A percentile compares a stretch with the other conserved stretches of the same genome.
Evolutionary conservation across 2,888 invertebrate genomes (phyloP).

Genomic region (Didymodactylos carnosus): DNA sequence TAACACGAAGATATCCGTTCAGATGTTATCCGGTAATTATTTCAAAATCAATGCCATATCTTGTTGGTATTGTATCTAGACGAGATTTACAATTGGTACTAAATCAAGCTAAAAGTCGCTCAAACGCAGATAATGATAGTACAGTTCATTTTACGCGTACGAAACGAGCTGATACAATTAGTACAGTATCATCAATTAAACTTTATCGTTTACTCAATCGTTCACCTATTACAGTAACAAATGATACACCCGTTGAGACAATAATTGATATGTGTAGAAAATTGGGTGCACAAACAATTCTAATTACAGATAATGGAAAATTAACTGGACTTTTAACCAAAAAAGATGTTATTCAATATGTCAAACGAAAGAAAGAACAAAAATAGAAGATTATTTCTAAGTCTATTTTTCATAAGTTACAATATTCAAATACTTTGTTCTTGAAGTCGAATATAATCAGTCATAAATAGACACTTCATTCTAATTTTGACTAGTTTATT

Average conservation of each 20-base stretch:
- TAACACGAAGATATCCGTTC: slow-evolving; percentile 38
- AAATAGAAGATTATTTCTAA: too few relatives aligned
- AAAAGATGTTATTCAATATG: background rate
- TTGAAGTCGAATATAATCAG: too few relatives aligned
- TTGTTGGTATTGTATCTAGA: slow-evolving; percentile 83
- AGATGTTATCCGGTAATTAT: slow-evolving; percentile 97
- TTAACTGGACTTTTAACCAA: background rate
- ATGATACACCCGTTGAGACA: slow-evolving; percentile 99
- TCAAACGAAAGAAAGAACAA: background rate
- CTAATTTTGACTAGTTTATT: too few relatives aligned
- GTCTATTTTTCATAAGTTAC: background rate
- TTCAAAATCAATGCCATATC: slow-evolving; percentile 79
- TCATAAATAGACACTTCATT: too few relatives aligned
- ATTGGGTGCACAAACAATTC: slow-evolving; percentile 77
- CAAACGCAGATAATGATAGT: background rate
- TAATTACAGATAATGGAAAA: slow-evolving; percentile 48
- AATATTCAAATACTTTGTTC: too few relatives aligned
- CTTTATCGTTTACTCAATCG: background rate
- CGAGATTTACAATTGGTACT: slow-evolving; percentile 69
- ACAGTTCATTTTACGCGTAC: background rate
- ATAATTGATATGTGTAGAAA: slow-evolving; percentile 99
- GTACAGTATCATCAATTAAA: too few relatives aligned
- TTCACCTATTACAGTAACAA: slow-evolving; percentile 80
- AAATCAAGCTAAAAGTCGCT: slow-evolving; percentile 34
- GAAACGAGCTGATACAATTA: background rate